Conservation (phyloP, 2,888 invertebrate genomes). For the Zootermopsis nevadensis region DNA sequence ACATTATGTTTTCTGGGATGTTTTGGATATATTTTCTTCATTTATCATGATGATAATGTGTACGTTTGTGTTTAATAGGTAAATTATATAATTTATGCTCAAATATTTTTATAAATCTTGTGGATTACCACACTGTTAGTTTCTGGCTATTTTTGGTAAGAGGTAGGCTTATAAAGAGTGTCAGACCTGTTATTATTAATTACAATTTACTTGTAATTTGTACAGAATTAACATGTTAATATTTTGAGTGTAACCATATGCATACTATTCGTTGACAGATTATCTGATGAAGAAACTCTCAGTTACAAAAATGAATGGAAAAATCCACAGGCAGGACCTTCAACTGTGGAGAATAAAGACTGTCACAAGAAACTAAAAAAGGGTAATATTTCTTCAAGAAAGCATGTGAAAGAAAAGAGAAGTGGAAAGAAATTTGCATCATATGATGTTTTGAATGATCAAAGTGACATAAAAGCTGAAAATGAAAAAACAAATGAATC, state of each 20-base stretch:
- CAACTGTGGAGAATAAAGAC: neutral
- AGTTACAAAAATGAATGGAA: neutral
- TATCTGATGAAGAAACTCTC: neutral
- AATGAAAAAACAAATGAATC: slow-evolving; percentile 16
- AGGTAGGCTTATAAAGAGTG: too few relatives aligned
- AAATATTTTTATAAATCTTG: too few relatives aligned
- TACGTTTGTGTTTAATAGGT: too few relatives aligned
- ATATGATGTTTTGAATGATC: neutral
- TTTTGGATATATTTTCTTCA: too few relatives aligned
- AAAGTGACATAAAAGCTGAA: neutral
- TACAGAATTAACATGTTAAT: neutral
- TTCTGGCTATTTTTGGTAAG: too few relatives aligned
- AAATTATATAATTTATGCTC: too few relatives aligned
- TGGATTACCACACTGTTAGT: neutral
- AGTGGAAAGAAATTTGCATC: slow-evolving; percentile 6
- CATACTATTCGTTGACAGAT: neutral
- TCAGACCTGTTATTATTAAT: too few relatives aligned
- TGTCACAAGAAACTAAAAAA: neutral
- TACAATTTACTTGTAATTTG: neutral
- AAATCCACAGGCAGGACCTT: slow-evolving; percentile 16
- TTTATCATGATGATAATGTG: too few relatives aligned
- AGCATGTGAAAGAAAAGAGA: slow-evolving; percentile 6
- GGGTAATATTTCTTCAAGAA: neutral
- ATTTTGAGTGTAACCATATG: neutral
- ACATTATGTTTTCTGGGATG: too few relatives aligned